phyloP scores from a whole-genome alignment of 2,888 invertebrate genomes.

The Agrotis ipsilon region DNA sequence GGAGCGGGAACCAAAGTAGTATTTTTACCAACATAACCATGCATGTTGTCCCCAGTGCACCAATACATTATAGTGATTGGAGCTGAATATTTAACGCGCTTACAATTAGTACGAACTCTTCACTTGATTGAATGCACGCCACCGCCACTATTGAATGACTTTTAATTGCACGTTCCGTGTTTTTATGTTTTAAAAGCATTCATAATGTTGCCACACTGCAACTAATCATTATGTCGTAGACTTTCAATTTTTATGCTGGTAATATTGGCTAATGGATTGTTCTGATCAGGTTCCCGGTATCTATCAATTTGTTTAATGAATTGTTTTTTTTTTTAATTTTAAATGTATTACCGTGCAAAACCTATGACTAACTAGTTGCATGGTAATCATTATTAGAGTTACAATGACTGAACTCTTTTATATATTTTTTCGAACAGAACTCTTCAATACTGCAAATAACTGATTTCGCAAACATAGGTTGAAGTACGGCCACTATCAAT shows the following conservation, averaged over 20 bases:
- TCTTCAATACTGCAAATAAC: neutral
- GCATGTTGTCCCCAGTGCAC: slow-evolving; percentile 4
- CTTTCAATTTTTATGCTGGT: slow-evolving; percentile 56
- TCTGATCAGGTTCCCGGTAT: slow-evolving; percentile 49
- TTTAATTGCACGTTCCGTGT: slow-evolving; percentile 59
- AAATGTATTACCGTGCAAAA: slow-evolving; percentile 8
- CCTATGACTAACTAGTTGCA: neutral
- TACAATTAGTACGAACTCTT: slow-evolving; percentile 62
- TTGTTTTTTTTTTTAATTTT: slow-evolving; percentile 35
- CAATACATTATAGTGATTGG: slow-evolving; percentile 54
- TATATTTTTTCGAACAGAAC: neutral
- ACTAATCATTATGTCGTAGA: slow-evolving; percentile 48
- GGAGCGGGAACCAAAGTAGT: neutral
- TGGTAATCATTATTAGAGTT: neutral
- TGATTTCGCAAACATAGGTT: neutral
- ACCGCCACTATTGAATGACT: slow-evolving; percentile 60
- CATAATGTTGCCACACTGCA: slow-evolving; percentile 48
- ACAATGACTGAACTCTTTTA: neutral
- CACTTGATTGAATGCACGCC: slow-evolving; percentile 70
- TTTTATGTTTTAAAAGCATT: slow-evolving; percentile 39
- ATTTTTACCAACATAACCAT: neutral
- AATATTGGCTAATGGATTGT: slow-evolving; percentile 53
- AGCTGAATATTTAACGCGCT: slow-evolving; percentile 58
- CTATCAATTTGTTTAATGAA: slow-evolving; percentile 48
- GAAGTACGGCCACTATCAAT: neutral